Base-by-base conservation (phyloP, 2,113 vertebrate species). In the Nothoprocta pentlandii region DNA sequence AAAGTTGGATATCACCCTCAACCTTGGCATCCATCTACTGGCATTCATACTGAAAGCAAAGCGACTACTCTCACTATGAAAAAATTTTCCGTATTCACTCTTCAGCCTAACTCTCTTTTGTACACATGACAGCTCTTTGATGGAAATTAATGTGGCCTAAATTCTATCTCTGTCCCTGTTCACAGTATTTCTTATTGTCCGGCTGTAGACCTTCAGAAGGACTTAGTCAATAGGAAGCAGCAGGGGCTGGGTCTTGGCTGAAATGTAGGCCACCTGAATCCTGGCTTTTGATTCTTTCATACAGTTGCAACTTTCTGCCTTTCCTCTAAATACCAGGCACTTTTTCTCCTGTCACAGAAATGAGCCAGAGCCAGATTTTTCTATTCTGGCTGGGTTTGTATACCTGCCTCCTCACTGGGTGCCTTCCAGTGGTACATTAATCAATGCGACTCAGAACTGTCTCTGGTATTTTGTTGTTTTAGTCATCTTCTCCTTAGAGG, bases 391-490 rank as follows among this genome's bases (percentile, higher is more conserved):
- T 94, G 95, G 80, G 89, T 93, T 95, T 96, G 92, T 96, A 84
- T 96, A 77, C 80, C 92, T 87, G 96, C 63, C 44, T 93, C 58
- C 86, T 89, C 7, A 3, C 77, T 94, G 91, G 91, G 94, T 94
- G 91, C 92, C 94, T 96, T 94, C 89, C 80, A 95, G 96, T 85
- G 93, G 89, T 84, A 49, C 83, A 96, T 96, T 93, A 96, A 96
- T 96, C 96, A 96, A 89, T 71, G 44, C 1, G 10, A 58, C 77
- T 76, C 92, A 62, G 44, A 80, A 80, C 91, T 76, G 70, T 95
- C 89, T 92, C 69, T 66, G 74, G 62, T 1, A 13, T 42, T 94
- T 84, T 95, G 86, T 84, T 87, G 74, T 84, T 94, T 89, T 74
- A 95, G 83, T 84, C 74, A 87, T 42, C 80, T 86, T 92, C 84